phyloP scores from a whole-genome alignment of 2,797 vertebrate genomes.

The Sandelia bainsii region DNA sequence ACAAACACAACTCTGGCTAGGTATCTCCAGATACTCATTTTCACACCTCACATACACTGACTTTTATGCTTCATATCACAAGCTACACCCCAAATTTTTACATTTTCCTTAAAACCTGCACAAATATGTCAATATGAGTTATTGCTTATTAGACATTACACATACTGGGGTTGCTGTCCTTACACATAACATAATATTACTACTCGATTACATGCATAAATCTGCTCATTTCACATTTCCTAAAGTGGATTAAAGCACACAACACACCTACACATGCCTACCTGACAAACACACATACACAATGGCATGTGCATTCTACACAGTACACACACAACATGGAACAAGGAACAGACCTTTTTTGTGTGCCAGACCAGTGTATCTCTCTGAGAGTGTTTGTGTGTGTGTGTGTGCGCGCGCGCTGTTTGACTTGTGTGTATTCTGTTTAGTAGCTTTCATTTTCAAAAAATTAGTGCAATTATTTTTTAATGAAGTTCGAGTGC shows the following conservation, averaged over 20 bases:
- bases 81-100: neutral
- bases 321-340: neutral
- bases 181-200: conserved; percentile 3
- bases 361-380: neutral
- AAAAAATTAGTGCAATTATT: neutral
- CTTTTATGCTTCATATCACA: conserved; percentile 2
- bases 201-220: conserved; percentile 4
- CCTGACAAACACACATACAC: neutral
- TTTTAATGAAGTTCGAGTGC: neutral
- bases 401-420: neutral
- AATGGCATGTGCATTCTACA: neutral
- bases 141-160: conserved; percentile 14
- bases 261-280: too few relatives aligned
- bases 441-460: neutral
- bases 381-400: neutral
- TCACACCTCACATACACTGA: too few relatives aligned
- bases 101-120: too few relatives aligned
- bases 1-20: conserved; percentile 13
- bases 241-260: neutral
- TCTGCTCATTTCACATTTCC: conserved; percentile 9
- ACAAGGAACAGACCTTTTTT: neutral
- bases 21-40: neutral
- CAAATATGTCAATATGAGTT: neutral
- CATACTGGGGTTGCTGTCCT: conserved; percentile 18
- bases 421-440: neutral